Evolutionary conservation across 2,113 vertebrate species (phyloP).

Genomic region (Dermatemys mawii): DNA sequence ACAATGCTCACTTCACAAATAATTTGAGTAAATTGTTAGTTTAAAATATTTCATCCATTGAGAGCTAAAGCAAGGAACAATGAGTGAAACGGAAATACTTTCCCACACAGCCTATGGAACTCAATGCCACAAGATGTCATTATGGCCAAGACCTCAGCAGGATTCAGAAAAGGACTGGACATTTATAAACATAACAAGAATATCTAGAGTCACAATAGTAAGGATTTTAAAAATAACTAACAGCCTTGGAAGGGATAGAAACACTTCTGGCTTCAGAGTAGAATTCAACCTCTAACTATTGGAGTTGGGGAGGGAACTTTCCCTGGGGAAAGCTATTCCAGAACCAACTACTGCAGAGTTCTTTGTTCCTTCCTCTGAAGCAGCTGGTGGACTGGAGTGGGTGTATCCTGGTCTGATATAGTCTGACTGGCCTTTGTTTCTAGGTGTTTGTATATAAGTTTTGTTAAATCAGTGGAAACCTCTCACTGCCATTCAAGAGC

Average conservation of each 20-base stretch:
- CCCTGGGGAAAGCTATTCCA: background rate
- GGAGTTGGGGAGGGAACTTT: background rate
- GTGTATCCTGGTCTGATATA: background rate
- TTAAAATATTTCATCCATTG: background rate
- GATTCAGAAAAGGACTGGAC: background rate
- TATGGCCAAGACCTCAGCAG: background rate
- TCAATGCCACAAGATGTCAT: background rate
- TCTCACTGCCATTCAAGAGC: background rate
- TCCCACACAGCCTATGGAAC: background rate
- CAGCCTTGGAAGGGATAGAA: background rate
- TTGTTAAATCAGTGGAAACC: background rate
- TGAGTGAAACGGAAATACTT: background rate
- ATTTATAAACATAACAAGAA: background rate
- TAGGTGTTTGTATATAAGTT: background rate
- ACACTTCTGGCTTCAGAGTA: background rate
- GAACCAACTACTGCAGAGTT: background rate
- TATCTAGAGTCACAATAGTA: background rate
- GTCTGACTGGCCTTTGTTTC: background rate
- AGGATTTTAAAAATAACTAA: background rate
- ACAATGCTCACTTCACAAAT: background rate
- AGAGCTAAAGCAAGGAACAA: background rate
- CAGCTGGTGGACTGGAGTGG: background rate
- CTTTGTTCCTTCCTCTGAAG: background rate
- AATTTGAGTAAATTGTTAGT: background rate
- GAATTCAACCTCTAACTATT: background rate